Base-by-base conservation (phyloP, 2,888 invertebrate species). In the Lasioglossum calceatum region DNA sequence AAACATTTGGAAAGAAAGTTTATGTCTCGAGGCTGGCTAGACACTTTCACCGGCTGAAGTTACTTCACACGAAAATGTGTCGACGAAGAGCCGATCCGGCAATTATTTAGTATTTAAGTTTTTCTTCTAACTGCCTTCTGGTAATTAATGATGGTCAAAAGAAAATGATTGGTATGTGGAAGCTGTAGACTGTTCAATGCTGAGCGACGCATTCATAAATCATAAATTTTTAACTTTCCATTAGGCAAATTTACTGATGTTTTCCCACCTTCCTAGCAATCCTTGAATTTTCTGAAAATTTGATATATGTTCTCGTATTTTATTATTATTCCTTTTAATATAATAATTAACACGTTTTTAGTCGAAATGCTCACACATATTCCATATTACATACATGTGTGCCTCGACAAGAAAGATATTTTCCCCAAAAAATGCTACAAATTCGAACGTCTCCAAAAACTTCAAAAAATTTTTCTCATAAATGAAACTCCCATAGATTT, bases 1-100 rank as follows among this genome's bases (percentile, higher is more conserved):
- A 71, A 71, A 78, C 71, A 78, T 78, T 77, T 70, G 36, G 50
- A n/a, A 70, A 70, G 70, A 77, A 77, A 77, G 50, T 77, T 77
- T 36, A 16, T 47, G 67, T 47, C 67, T 77, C 44, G 36, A 47
- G 67, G 32, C 44, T 32, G 16, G 23, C 50, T 36, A 50, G 39
- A 77, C 70, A 39, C 77, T 77, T 77, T 77, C 77, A 70, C 77
- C 36, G 10, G 47, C 36, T 36, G 67, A 44, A 27, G 32, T 67
- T 67, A 61, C 70, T 14, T 39, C 50, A 54, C 50, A 39, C n/a
- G 50, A 50, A 70, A 70, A 44, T 54, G 36, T 14, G 39, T 54
- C 36, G 44, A 39, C 39, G 44, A 16, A 32, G 19, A 61, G 5
- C 12, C n/a, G 54, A 67, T 39, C 19, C 67, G 36, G 23, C 19